Conservation (phyloP, 1,140 invertebrate species). For the Zaprionus ornatus region DNA sequence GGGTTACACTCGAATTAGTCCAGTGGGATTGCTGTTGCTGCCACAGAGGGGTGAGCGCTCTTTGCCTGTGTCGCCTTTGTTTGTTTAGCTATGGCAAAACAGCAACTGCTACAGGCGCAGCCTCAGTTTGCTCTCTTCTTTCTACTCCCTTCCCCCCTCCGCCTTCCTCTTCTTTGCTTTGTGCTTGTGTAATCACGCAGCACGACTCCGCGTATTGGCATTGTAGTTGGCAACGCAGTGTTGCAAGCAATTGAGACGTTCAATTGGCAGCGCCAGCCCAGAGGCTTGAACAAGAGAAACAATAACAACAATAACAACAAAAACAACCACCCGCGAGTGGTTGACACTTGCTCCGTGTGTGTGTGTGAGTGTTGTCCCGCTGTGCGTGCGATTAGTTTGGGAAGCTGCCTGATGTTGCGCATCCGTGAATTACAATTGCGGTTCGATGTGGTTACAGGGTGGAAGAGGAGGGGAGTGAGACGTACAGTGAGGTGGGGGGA, state of each 20-base stretch:
- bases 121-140: not conserved
- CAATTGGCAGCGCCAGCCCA: constrained; percentile 61
- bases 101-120: constrained; percentile 42
- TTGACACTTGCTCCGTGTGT: constrained; percentile 33
- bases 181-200: constrained; percentile 66
- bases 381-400: constrained; percentile 76
- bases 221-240: constrained; percentile 23
- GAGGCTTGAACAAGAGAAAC: constrained; percentile 29
- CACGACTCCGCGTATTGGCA: constrained; percentile 43
- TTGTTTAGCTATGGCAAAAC: constrained; percentile 28
- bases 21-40: constrained; percentile 53
- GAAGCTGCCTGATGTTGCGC: constrained; percentile 74
- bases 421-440: constrained; percentile 79
- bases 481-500: not conserved
- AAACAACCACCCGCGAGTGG: constrained; percentile 34
- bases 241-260: constrained; percentile 75
- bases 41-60: constrained; percentile 26
- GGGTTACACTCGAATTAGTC: constrained; percentile 79
- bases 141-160: constrained; percentile 10
- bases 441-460: constrained; percentile 56
- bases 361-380: constrained; percentile 33
- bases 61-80: constrained; percentile 43
- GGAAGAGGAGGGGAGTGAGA: not conserved
- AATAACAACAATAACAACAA: constrained; percentile 34
- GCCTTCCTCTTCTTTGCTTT: constrained; percentile 32